phyloP scores from a whole-genome alignment of 2,888 invertebrate species.

The Boloria selene region DNA sequence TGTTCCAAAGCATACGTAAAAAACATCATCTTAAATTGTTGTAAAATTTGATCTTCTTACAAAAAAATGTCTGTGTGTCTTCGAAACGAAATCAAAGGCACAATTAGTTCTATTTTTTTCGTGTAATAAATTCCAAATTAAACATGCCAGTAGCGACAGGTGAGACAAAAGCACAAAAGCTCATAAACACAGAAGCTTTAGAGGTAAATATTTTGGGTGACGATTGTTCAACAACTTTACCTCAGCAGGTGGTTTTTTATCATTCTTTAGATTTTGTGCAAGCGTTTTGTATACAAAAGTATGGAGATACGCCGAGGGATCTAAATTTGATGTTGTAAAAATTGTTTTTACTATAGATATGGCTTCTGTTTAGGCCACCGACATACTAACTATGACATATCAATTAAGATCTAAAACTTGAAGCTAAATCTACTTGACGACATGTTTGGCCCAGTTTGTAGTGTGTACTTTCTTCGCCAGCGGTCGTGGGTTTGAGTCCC shows the following conservation, averaged over 20 bases:
- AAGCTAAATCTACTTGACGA: no score
- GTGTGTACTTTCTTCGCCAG: no score
- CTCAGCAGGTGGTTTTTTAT: slow-evolving; percentile 33
- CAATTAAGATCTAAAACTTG: no score
- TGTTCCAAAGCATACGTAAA: background rate
- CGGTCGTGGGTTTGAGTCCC: no score
- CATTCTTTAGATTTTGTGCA: background rate
- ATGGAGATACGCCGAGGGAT: background rate
- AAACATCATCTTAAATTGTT: background rate
- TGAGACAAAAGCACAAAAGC: slow-evolving; percentile 37
- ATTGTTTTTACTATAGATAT: no score
- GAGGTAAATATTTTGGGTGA: slow-evolving; percentile 72
- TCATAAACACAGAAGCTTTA: slow-evolving; percentile 42
- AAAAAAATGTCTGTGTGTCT: slow-evolving; percentile 5
- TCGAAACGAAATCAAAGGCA: background rate
- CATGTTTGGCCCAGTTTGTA: no score
- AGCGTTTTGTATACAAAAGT: background rate
- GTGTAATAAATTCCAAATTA: slow-evolving; percentile 28
- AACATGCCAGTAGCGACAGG: slow-evolving; percentile 37
- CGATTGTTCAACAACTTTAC: slow-evolving; percentile 48
- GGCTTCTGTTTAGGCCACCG: no score
- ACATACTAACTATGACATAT: no score
- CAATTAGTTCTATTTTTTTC: slow-evolving; percentile 8
- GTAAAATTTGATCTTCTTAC: background rate
- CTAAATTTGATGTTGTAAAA: background rate